A percentile compares a stretch with the other conserved stretches of the same genome.
phyloP scores from a whole-genome alignment of 1,140 invertebrate species.

The Hydropsyche tenuis region DNA sequence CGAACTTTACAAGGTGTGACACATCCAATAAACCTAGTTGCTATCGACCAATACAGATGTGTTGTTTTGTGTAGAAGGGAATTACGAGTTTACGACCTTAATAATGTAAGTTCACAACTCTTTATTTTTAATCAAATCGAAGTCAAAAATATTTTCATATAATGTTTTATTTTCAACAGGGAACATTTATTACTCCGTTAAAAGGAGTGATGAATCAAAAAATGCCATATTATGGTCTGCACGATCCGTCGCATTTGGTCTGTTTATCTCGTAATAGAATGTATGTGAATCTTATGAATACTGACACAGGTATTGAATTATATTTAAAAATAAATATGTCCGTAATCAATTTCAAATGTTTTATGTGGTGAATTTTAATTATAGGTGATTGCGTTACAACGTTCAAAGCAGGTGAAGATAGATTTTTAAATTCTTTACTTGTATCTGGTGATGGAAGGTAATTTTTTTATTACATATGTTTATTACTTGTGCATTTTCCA shows the following conservation, averaged over 20 bases:
- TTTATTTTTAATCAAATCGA: neutral
- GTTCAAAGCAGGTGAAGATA: constrained; percentile 86
- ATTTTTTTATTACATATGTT: constrained; percentile 10
- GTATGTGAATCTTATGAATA: constrained; percentile 90
- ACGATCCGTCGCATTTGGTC: constrained; percentile 79
- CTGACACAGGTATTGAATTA: constrained; percentile 66
- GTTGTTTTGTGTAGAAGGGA: constrained; percentile 83
- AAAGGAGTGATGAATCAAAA: constrained; percentile 92
- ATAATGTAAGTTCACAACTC: constrained; percentile 63
- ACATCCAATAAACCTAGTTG: constrained; percentile 72
- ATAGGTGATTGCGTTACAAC: constrained; percentile 82
- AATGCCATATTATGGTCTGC: constrained; percentile 87
- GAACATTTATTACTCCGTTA: constrained; percentile 71
- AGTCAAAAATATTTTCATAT: neutral
- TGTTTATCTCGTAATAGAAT: constrained; percentile 84
- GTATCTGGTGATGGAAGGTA: constrained; percentile 85
- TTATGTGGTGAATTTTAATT: constrained; percentile 4
- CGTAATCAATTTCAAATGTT: neutral
- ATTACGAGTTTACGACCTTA: constrained; percentile 78
- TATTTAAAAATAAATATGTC: neutral
- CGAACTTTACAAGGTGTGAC: constrained; percentile 73
- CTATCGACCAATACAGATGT: constrained; percentile 74
- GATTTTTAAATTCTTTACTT: constrained; percentile 86
- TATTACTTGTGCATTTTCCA: neutral
- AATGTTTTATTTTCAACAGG: constrained; percentile 52